These are phyloP conservation scores for Hydrolagus colliei DNA, from an alignment of 2,797 vertebrate species.

Conservation along the genomic window DNA sequence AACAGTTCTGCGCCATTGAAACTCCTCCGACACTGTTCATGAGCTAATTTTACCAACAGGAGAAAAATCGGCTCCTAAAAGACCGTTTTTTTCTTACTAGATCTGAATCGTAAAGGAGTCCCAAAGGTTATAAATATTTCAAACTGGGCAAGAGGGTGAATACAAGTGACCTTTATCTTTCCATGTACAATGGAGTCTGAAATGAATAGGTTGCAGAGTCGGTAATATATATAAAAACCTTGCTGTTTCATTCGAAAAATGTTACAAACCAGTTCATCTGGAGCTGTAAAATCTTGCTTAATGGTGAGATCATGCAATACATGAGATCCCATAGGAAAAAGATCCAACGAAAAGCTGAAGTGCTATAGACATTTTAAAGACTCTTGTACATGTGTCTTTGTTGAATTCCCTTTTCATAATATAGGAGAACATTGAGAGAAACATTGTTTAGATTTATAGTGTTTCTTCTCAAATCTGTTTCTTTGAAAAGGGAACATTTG, in stretches of 20 bases:
- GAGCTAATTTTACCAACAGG: too few relatives aligned
- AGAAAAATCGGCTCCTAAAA: too few relatives aligned
- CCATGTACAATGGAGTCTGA: not conserved
- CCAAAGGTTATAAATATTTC: not conserved
- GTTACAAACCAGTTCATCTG: not conserved
- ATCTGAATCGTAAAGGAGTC: not conserved
- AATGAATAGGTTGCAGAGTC: not conserved
- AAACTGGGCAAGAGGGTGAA: not conserved
- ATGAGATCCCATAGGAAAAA: constrained; percentile 17
- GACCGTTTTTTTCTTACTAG: not conserved
- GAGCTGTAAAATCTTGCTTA: not conserved
- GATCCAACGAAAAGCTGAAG: constrained; percentile 3
- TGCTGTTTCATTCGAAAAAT: not conserved
- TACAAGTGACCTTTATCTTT: not conserved
- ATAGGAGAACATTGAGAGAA: not conserved
- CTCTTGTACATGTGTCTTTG: not conserved
- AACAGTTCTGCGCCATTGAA: too few relatives aligned
- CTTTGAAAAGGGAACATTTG: constrained; percentile 13
- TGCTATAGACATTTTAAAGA: constrained; percentile 22
- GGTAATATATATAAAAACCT: too few relatives aligned
- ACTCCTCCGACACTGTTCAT: too few relatives aligned
- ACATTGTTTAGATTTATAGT: not conserved
- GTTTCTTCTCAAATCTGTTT: not conserved
- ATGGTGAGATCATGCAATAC: constrained; percentile 16
- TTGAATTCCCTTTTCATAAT: constrained; percentile 9